Evolutionary conservation across 1,140 invertebrate species (phyloP).

Genomic region (Mya arenaria): DNA sequence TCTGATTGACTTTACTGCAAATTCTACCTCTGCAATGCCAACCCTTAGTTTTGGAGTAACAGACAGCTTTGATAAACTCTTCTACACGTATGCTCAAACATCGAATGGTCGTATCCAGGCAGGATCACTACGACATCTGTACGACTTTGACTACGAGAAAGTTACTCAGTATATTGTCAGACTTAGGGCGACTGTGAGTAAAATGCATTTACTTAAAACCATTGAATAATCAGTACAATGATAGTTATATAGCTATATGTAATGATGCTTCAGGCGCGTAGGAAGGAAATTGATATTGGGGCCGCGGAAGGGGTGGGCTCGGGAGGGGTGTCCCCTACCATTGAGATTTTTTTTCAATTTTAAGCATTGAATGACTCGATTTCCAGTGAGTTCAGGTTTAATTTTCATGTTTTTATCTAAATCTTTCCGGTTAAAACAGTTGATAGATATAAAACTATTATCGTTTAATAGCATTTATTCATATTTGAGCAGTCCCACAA

Average conservation of each 20-base stretch:
- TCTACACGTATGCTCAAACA: not conserved
- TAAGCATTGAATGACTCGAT: not conserved
- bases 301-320: not conserved
- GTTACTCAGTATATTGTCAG: not conserved
- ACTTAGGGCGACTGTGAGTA: constrained; percentile 53
- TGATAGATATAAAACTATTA: too few relatives aligned
- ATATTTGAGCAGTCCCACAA: too few relatives aligned
- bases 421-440: too few relatives aligned
- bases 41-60: not conserved
- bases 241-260: not conserved
- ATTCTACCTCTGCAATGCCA: not conserved
- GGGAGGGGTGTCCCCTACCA: not conserved
- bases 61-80: not conserved
- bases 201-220: not conserved
- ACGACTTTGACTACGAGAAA: constrained; percentile 24
- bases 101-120: not conserved
- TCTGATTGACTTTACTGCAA: not conserved
- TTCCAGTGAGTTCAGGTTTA: too few relatives aligned
- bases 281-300: not conserved
- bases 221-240: not conserved
- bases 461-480: too few relatives aligned
- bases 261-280: not conserved
- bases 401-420: too few relatives aligned
- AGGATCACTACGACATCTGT: not conserved
- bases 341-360: not conserved